Evolutionary conservation across 2,113 vertebrate species (phyloP).

Genomic region (Erythrocercus mccallii): DNA sequence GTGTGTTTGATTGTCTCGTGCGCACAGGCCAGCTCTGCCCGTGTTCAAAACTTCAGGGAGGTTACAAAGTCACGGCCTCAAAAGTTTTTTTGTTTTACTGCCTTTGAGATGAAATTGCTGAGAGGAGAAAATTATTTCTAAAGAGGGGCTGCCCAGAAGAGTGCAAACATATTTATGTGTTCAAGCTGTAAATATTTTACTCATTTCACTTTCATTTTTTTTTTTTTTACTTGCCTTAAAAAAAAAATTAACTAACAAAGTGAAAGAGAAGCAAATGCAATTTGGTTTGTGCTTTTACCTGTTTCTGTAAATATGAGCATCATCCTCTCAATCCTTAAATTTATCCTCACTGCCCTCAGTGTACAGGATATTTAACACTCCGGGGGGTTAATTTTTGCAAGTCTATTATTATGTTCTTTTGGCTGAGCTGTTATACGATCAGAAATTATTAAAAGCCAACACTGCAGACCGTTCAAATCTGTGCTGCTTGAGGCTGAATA

Average conservation of each 20-base stretch:
- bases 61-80: slow-evolving; percentile 31
- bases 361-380: neutral
- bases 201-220: neutral
- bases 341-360: neutral
- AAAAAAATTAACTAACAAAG: neutral
- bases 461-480: neutral
- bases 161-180: neutral
- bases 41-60: slow-evolving; percentile 41
- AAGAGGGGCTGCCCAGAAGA: neutral
- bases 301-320: neutral
- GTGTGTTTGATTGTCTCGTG: neutral
- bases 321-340: neutral
- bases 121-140: neutral
- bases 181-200: neutral
- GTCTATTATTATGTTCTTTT: neutral
- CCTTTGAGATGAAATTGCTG: neutral
- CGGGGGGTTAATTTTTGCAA: neutral
- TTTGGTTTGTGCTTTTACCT: neutral
- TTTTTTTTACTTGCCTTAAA: neutral
- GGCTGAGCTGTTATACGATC: neutral
- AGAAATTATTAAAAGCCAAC: slow-evolving; percentile 27
- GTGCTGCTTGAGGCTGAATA: neutral
- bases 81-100: slow-evolving; percentile 27
- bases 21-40: slow-evolving; percentile 21
- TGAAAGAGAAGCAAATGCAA: neutral